A percentile compares a stretch with the other conserved stretches of the same genome.
phyloP scores from a whole-genome alignment of 2,113 vertebrate genomes.

The Anser brachyrhynchus region DNA sequence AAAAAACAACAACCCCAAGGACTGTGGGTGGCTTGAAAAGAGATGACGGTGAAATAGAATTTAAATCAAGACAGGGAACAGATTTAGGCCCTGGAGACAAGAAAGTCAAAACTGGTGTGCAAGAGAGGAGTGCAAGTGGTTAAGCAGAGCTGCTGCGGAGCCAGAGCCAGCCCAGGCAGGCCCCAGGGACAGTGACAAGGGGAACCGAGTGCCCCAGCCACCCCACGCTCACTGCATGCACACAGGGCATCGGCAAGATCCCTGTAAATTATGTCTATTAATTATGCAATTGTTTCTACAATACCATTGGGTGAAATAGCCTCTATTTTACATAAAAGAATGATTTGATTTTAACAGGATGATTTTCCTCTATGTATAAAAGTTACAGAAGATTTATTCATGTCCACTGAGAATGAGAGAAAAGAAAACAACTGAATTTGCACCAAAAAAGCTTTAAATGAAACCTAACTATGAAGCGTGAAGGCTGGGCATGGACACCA shows the following conservation, averaged over 20 bases:
- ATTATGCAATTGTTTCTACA: neutral
- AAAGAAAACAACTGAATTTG: neutral
- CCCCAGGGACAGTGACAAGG: neutral
- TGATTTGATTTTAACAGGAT: neutral
- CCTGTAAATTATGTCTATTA: neutral
- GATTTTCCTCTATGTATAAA: neutral
- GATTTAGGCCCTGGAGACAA: neutral
- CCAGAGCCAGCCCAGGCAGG: neutral
- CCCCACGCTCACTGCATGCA: rapidly evolving
- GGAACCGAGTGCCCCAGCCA: neutral
- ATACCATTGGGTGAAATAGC: neutral
- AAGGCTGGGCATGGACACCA: neutral
- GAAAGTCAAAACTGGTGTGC: neutral
- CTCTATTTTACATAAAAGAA: neutral
- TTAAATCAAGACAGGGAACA: neutral
- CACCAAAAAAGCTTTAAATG: neutral
- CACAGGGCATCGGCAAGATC: neutral
- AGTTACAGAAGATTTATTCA: neutral
- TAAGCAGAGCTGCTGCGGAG: neutral
- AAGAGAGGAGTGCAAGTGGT: neutral
- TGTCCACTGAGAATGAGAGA: neutral
- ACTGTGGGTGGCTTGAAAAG: neutral
- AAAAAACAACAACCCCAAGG: rapidly evolving
- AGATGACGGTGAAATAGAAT: neutral
- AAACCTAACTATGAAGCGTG: neutral